Percentiles rank a stretch among this genome's conserved stretches.
phyloP scores from a whole-genome alignment of 2,113 vertebrate genomes.

The Chitala chitala region DNA sequence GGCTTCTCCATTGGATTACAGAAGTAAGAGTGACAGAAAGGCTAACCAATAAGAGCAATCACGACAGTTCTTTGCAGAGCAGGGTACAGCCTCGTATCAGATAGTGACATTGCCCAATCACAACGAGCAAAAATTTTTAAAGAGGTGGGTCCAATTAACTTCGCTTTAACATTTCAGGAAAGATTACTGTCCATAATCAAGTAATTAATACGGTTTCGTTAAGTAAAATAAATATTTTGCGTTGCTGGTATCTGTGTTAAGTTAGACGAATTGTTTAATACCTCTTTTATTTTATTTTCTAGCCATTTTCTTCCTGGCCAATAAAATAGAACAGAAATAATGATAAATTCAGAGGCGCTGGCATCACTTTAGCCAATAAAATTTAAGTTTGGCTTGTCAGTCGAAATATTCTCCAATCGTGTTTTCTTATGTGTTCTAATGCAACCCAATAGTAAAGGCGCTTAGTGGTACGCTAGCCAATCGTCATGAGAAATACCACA shows the following conservation, averaged over 20 bases:
- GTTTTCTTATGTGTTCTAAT: neutral
- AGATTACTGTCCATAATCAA: neutral
- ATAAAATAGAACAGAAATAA: neutral
- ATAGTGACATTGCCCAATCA: conserved; percentile 9
- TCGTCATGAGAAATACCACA: conserved; percentile 37
- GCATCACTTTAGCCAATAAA: conserved; percentile 11
- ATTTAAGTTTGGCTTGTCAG: neutral
- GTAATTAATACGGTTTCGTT: neutral
- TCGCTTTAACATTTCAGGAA: neutral
- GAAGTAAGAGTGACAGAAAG: conserved; percentile 29
- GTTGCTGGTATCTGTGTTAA: neutral
- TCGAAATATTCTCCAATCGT: conserved; percentile 38
- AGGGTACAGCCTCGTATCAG: neutral
- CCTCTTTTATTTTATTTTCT: neutral
- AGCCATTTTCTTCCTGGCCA: too few relatives aligned
- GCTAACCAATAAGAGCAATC: conserved; percentile 21
- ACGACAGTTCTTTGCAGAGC: neutral
- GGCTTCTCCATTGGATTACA: conserved; percentile 32
- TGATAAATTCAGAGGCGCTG: neutral
- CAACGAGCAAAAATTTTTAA: neutral
- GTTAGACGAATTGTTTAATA: too few relatives aligned
- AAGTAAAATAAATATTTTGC: neutral
- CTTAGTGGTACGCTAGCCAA: conserved; percentile 42
- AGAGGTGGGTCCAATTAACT: neutral
- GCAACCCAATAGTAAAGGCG: neutral